phyloP scores from a whole-genome alignment of 2,888 invertebrate species.

The Digitonthophagus gazella region DNA sequence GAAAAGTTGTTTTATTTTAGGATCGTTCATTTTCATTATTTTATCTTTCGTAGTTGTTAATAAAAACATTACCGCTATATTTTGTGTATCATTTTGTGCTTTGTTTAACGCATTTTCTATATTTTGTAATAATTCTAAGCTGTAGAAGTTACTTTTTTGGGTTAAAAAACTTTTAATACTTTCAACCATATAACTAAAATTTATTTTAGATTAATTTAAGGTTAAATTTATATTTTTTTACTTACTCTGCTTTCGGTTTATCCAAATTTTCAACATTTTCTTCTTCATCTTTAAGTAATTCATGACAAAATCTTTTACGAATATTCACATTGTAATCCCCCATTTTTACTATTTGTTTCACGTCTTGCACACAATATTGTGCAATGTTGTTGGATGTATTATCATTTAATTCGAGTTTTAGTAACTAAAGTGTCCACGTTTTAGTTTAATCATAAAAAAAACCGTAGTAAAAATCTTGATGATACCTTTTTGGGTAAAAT shows the following conservation, averaged over 20 bases:
- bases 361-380: no score
- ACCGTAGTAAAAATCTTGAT: no score
- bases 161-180: conserved; percentile 30
- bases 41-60: conserved; percentile 34
- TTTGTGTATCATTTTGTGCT: conserved; percentile 24
- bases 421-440: no score
- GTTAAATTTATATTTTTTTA: not conserved
- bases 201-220: conserved; percentile 1
- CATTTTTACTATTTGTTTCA: no score
- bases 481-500: no score
- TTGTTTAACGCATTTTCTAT: conserved; percentile 29
- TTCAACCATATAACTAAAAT: conserved; percentile 31
- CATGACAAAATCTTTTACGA: conserved; percentile 23
- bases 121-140: conserved; percentile 30
- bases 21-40: conserved; percentile 32
- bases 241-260: conserved; percentile 24
- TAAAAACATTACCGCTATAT: conserved; percentile 31
- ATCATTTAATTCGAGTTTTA: no score
- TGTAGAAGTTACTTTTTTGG: conserved; percentile 31
- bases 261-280: conserved; percentile 13
- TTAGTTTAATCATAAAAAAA: no score
- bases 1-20: conserved; percentile 32
- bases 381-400: no score
- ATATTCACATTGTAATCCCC: conserved; percentile 6
- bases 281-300: conserved; percentile 16